Base-by-base conservation (phyloP, 1,140 invertebrate species). In the Drosophila fuyamai region DNA sequence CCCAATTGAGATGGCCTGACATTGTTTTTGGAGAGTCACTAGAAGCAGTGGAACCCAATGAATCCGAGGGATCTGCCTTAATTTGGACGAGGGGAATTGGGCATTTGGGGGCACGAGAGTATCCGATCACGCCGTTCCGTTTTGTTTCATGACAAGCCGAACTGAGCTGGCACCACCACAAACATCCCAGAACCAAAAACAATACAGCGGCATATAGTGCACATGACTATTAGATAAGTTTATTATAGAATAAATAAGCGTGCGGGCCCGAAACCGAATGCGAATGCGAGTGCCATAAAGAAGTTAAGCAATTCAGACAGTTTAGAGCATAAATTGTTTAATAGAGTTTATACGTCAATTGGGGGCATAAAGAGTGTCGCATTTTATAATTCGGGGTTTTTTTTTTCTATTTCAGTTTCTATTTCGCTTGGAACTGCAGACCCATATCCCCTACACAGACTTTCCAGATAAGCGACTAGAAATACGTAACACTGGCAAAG, bases 181-280 rank as follows among this genome's bases (percentile, higher is more conserved):
- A 65, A 51, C n/a, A 48, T 29, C 12, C 29, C 8, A 46, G 13
- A 57, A 63, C 55, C 12, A 46, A 47, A 44, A 61, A 57, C 38
- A 47, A 53, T 23, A 40, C 27, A 10, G 36, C 10, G 16, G 38
- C 29, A 58, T 14, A 48, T 53, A 50, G 60, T 77, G 53, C 59
- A 84, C 80, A 83, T 84, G 81, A 79, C 82, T 67, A 72, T 86
- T 88, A 86, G 76, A 79, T 86, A 88, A 86, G 83, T 79, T 76
- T 83, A 86, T 86, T 82, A 86, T 82, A 65, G 79, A 78, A 70
- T 74, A 78, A 81, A 78, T 71, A 85, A 66, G 68, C 56, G 78
- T 72, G 80, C 66, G 71, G 76, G 57, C 58, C 58, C 35, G 41
- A 66, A 32, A 18, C 60, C 38, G 43, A 66, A 51, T 18, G 44